Evolutionary conservation across 2,888 invertebrate species (phyloP), one percentile per base, ranked within the genome.

Genomic region (Opisthograptis luteolata): DNA sequence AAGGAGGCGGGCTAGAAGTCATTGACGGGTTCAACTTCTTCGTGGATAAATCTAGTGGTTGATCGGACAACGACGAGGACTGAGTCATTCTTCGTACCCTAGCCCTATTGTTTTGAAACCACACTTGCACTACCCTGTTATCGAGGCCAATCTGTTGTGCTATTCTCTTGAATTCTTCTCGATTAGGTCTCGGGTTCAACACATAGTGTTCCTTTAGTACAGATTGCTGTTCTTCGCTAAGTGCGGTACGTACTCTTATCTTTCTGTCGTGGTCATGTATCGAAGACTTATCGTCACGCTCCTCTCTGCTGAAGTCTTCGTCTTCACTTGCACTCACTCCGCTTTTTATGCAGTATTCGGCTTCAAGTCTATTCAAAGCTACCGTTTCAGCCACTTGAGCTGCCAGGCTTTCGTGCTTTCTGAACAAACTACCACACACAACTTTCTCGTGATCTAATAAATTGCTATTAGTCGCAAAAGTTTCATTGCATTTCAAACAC

Each of bases 91-190:
- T 93, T 34, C 97, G 93, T 73, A 97, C 97, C 41, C 97, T 92
- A 0, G 98, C 98, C 58, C 98, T 93, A 60, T 96, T 97, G 81
- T 98, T 98, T 88, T 98, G 98, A 79, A 98, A 98, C 98, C 98
- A 98, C 3, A 98, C 98, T 91, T 98, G 95, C 2, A 96, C 96
- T 1, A 96, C 96, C 47, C 96, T 91, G 28, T 95, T 94, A 45
- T 95, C 95, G 66, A 95, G 94, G 41, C 94, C 94, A 28, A 95
- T 92, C 52, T 92, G 92, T 12, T 95, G 94, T 1, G 98, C 98
- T 66, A 99, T 97, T 76, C 95, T 93, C 40, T 95, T 95, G 66
- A 99, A 94, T 76, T 99, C 99, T 64, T 98, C 98, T 36, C 98
- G 95, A 73, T 97, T 97, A 1, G 99, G 99, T 53, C 98, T 93